These are phyloP conservation scores for Antedon mediterranea DNA, from an alignment of 53 echinoderm and acorn worm genomes.

Conservation along the genomic window DNA sequence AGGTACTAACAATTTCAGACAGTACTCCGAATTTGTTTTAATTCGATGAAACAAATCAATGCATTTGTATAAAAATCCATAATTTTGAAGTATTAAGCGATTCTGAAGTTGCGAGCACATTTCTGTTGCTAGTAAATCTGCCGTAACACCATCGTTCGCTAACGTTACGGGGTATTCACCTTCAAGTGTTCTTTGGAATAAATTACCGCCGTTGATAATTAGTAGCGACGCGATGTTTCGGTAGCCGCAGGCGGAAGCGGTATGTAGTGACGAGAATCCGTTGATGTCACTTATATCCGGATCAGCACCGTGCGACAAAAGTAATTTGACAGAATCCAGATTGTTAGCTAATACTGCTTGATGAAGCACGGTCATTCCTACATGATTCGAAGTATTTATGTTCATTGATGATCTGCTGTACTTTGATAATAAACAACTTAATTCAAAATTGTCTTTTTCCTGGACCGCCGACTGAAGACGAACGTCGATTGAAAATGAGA, in stretches of 20 bases:
- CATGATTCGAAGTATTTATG: conserved; percentile 46
- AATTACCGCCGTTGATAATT: conserved; percentile 59
- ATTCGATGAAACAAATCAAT: conserved; percentile 28
- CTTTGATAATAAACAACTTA: conserved; percentile 33
- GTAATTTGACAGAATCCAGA: conserved; percentile 69
- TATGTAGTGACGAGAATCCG: conserved; percentile 72
- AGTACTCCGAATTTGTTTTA: not conserved
- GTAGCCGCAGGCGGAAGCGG: conserved; percentile 53
- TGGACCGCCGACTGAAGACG: conserved; percentile 76
- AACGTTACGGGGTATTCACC: conserved; percentile 62
- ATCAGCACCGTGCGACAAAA: conserved; percentile 60
- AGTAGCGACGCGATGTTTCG: conserved; percentile 65
- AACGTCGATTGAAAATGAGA: conserved; percentile 68
- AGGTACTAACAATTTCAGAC: not conserved
- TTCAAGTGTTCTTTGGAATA: conserved; percentile 36
- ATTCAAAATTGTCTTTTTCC: conserved; percentile 69
- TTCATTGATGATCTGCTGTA: conserved; percentile 35
- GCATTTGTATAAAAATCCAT: conserved; percentile 61
- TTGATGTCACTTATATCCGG: conserved; percentile 45
- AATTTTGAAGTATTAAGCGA: conserved; percentile 40
- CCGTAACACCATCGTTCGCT: conserved; percentile 63
- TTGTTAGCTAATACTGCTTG: conserved; percentile 67
- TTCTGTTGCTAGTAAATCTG: conserved; percentile 48
- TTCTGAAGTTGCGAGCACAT: conserved; percentile 58
- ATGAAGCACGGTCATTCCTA: conserved; percentile 58